Evolutionary conservation across 2,113 vertebrate species (phyloP).

Genomic region (Megaptera novaeangliae): DNA sequence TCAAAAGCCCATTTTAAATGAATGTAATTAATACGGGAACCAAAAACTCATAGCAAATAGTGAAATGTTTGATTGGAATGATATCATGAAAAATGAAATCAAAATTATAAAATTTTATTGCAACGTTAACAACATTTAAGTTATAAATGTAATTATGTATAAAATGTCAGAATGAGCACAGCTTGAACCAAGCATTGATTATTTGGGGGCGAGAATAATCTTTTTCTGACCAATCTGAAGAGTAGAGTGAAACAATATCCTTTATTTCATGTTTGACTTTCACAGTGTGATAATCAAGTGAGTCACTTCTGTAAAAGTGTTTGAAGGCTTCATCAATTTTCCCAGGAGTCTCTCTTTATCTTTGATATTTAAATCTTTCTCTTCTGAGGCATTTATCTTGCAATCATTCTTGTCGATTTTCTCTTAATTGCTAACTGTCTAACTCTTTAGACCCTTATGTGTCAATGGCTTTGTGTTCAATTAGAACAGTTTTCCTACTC

Average conservation of each 20-base stretch:
- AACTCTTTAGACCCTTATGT: background rate
- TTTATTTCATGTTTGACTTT: conserved; percentile 19
- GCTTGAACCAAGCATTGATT: background rate
- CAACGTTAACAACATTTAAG: background rate
- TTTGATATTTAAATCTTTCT: conserved; percentile 3
- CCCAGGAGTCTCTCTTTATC: background rate
- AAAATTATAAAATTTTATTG: background rate
- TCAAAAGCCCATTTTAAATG: background rate
- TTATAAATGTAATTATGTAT: background rate
- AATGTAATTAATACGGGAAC: background rate
- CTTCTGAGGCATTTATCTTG: background rate
- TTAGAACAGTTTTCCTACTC: background rate
- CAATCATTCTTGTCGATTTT: background rate
- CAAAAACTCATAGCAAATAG: background rate
- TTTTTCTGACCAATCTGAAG: background rate
- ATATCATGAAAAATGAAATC: background rate
- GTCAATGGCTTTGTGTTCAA: background rate
- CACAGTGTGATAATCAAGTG: background rate
- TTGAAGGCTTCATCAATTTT: background rate
- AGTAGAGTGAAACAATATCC: background rate
- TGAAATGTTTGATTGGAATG: background rate
- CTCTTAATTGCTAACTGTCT: background rate
- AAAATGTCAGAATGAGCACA: background rate
- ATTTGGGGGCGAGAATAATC: background rate
- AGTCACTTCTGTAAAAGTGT: background rate